Percentiles rank a stretch among this genome's conserved stretches.
phyloP scores from a whole-genome alignment of 2,797 vertebrate genomes.

The Emys orbicularis region DNA sequence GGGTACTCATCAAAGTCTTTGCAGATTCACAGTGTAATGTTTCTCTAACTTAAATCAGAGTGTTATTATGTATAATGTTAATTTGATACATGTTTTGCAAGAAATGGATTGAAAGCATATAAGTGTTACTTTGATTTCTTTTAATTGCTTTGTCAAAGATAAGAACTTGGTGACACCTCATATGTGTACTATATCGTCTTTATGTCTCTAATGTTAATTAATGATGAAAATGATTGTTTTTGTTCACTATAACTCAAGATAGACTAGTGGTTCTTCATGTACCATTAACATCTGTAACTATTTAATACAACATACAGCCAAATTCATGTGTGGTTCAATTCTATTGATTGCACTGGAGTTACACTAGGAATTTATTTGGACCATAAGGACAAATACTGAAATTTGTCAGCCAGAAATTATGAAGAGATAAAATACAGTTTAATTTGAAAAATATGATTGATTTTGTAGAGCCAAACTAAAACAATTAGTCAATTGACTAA shows the following conservation, averaged over 20 bases:
- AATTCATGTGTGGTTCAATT: neutral
- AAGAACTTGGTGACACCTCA: neutral
- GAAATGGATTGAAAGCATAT: constrained; percentile 42
- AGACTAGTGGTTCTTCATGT: neutral
- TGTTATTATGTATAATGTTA: constrained; percentile 66
- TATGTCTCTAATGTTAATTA: neutral
- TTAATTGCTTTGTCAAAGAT: neutral
- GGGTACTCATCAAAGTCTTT: constrained; percentile 77
- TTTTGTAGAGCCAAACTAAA: neutral
- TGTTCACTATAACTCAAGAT: neutral
- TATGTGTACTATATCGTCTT: neutral
- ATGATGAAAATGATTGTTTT: neutral
- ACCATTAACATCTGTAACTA: neutral
- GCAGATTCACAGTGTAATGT: constrained; percentile 53
- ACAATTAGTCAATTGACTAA: neutral
- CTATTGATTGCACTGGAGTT: neutral
- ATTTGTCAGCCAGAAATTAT: neutral
- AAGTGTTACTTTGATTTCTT: constrained; percentile 59
- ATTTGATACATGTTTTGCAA: constrained; percentile 57
- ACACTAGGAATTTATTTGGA: neutral
- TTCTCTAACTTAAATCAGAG: constrained; percentile 69
- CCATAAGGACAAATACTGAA: neutral
- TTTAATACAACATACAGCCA: neutral
- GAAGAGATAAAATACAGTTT: neutral
- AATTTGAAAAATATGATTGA: neutral